Evolutionary conservation across 1,140 invertebrate genomes (phyloP).

Genomic region (Agrilus planipennis): DNA sequence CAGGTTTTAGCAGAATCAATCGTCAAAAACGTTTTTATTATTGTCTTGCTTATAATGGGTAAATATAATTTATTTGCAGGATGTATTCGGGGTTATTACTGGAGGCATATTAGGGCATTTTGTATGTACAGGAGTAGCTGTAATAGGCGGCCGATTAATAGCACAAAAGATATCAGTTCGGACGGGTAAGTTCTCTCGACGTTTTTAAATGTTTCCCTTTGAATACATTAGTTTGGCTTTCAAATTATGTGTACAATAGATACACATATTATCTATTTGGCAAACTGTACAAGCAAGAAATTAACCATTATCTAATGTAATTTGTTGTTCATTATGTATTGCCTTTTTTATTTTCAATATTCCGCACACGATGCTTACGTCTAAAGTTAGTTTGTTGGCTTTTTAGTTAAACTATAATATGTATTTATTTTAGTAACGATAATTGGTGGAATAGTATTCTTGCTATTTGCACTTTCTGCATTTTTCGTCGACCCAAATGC

Average conservation of each 20-base stretch:
- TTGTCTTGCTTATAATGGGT: too few relatives aligned
- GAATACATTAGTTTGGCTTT: neutral
- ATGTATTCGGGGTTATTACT: slow-evolving; percentile 84
- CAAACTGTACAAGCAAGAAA: neutral
- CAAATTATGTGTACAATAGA: too few relatives aligned
- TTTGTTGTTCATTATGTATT: neutral
- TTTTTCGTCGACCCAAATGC: slow-evolving; percentile 54
- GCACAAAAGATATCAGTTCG: slow-evolving; percentile 90
- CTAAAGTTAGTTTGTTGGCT: neutral
- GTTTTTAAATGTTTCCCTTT: neutral
- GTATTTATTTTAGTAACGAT: slow-evolving; percentile 69
- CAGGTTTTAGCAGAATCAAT: too few relatives aligned
- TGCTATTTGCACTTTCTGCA: slow-evolving; percentile 85
- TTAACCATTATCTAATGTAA: neutral
- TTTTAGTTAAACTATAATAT: slow-evolving; percentile 12
- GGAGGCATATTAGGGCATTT: slow-evolving; percentile 90
- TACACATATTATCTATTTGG: neutral
- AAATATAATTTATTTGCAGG: slow-evolving; percentile 45
- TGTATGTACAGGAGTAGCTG: slow-evolving; percentile 91
- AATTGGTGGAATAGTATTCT: slow-evolving; percentile 85
- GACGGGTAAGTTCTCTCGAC: slow-evolving; percentile 49
- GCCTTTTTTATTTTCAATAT: too few relatives aligned
- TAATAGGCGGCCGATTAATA: slow-evolving; percentile 89
- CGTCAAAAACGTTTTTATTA: too few relatives aligned
- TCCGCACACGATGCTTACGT: too few relatives aligned